Evolutionary conservation across 2,113 vertebrate species (phyloP), one percentile per base, ranked within the genome.

Genomic region (Oncorhynchus mykiss): DNA sequence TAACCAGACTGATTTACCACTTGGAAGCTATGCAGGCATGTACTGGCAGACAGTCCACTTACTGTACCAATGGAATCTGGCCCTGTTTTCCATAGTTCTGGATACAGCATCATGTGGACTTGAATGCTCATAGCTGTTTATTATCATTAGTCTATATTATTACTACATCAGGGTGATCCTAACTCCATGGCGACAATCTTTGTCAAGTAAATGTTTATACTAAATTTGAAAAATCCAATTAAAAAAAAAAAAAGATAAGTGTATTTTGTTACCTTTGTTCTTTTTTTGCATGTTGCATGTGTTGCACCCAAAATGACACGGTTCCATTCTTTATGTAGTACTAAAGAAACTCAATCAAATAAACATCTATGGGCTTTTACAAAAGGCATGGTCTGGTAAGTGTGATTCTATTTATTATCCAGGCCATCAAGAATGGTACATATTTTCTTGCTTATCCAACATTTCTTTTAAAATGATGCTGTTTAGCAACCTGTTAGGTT

Each of bases 281-380:
- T 84, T 45, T 45, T 12, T 92, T 85, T 92, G 93, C 92, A 91
- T 93, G 93, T 94, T 92, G 93, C 93, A 94, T 94, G 93, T 93
- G 88, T 93, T 93, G 87, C 93, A 91, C 90, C 90, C 86, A 84
- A 89, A 89, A 80, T 87, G 77, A 87, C 84, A 81, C 75, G 79
- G 81, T 83, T 86, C 83, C 83, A 85, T 86, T 81, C 85, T 82
- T 87, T 90, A 88, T 93, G 91, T 93, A 91, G 92, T 94, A 18
- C 51, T 54, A 90, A 91, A 91, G 91, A 89, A 91, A 94, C 90
- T 84, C 74, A 94, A 93, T 93, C 93, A 94, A 62, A 45, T 45
- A 45, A 94, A 86, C 90, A 90, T 91, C 85, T 86, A 89, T 89
- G 82, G 91, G 91, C 91, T 92, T 93, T 94, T 93, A 91, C 91